Evolutionary conservation across 2,797 vertebrate species (phyloP).

Genomic region (Chelon labrosus): DNA sequence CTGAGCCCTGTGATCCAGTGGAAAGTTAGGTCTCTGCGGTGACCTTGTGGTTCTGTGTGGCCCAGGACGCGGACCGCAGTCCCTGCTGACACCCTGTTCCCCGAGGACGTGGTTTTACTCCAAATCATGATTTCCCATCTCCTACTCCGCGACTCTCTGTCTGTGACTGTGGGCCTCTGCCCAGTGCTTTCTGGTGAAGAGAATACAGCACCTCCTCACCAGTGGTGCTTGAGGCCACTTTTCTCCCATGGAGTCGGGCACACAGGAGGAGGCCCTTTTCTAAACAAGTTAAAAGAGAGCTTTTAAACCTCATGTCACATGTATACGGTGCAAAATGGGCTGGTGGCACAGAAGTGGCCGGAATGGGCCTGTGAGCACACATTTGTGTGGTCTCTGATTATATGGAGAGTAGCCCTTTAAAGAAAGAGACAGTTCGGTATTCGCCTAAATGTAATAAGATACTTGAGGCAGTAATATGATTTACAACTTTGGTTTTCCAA

Average conservation of each 20-base stretch:
- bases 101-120: conserved; percentile 80
- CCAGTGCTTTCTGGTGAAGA: conserved; percentile 62
- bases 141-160: conserved; percentile 66
- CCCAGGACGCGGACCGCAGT: conserved; percentile 70
- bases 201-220: conserved; percentile 63
- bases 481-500: conserved; percentile 13
- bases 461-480: conserved; percentile 1
- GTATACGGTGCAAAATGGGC: conserved; percentile 57
- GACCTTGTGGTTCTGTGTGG: conserved; percentile 67
- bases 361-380: conserved; percentile 50
- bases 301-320: conserved; percentile 63
- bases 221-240: conserved; percentile 46
- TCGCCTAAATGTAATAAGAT: conserved; percentile 17
- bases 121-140: conserved; percentile 82
- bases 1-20: conserved; percentile 81
- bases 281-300: conserved; percentile 46
- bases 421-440: conserved; percentile 36
- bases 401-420: conserved; percentile 59
- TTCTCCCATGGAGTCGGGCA: conserved; percentile 68
- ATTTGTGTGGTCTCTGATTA: conserved; percentile 77
- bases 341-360: conserved; percentile 61
- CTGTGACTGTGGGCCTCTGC: conserved; percentile 64
- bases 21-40: conserved; percentile 74
- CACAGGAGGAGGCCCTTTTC: conserved; percentile 41
- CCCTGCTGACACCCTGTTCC: conserved; percentile 84